Evolutionary conservation across 1,140 invertebrate genomes (phyloP), one percentile per base, ranked within the genome.

Genomic region (Drosophila pruinosa): DNA sequence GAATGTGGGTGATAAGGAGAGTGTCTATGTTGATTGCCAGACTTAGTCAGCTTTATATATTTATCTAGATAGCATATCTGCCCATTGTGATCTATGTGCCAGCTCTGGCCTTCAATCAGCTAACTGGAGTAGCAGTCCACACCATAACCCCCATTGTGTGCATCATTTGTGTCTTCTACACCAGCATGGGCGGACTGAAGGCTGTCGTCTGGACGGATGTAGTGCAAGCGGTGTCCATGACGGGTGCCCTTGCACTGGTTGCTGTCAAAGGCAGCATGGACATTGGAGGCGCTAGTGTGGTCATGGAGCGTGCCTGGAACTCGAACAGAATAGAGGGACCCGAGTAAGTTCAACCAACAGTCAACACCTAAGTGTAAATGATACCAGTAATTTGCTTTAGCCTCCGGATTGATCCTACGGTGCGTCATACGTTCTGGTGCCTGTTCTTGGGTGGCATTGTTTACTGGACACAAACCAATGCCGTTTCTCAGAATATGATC

Each of bases 201-300:
- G 96, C 96, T 0, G 97, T 97, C 0, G 94, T 97, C 14, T 97
- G 96, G 96, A 97, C 97, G 0, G 97, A 98, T 91, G 94, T 96
- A 0, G 93, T 98, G 59, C 97, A 97, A 91, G 95, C 95, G 0
- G 75, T 94, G 7, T 93, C 97, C 3, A 97, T 97, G 95, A 93
- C 96, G 69, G 93, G 93, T 0, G 95, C 95, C 0, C 92, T 96
- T 1, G 91, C 96, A 1, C 91, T 93, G 0, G 94, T 97, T 0
- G 92, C 95, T 0, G 80, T 95, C 3, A 93, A 95, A 54, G 96
- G 96, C 0, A 94, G 94, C 4, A 72, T 92, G 0, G 93, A 94
- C 26, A 74, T 91, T 21, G 96, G 96, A 2, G 95, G 96, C 0
- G 82, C 95, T 1, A 74, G 72, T 4, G 92, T 93, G 47, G 95